Base-by-base conservation (phyloP, 2,113 vertebrate genomes). In the Spea multiplicata region DNA sequence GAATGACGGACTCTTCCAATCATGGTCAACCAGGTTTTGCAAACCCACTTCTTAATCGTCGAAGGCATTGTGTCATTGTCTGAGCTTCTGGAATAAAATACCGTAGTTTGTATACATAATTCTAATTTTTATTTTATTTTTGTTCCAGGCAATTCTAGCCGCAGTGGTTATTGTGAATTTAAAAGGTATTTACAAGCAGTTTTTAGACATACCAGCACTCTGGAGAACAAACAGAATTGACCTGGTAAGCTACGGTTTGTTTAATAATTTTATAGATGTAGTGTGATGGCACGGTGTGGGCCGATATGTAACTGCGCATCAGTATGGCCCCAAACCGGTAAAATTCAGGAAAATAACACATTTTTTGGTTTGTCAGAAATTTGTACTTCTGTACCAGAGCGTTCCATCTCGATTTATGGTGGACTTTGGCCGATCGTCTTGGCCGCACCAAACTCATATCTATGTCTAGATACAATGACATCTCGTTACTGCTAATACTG, bases 141-240 rank as follows among this genome's bases (percentile, higher is more conserved):
- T 78, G 64, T 77, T 81, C 13, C 87, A 99, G 97, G 94, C 96
- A 0, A 94, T 97, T 74, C 83, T 99, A 85, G 85, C 96, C 8
- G 91, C 95, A 50, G 93, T 92, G 73, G 91, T 99, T 67, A 92
- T 91, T 0, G 83, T 95, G 68, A 99, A 99, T 85, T 90, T 99
- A 72, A 95, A 97, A 3, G 95, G 96, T n/a, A 99, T 99, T 93
- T 86, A 96, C 88, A 93, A 90, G 85, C 97, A 99, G 82, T 95
- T 96, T 75, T 1, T 16, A 0, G 96, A 98, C 74, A 74, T 98
- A 9, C 8, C 74, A 8, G 61, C 6, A 0, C 91, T 99, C 50
- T 99, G 97, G 97, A 94, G 75, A 83, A 88, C 88, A 64, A 96
- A 95, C 82, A 85, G 80, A 46, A 83, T 93, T 5, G 97, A 99